Percentiles rank a stretch among this genome's conserved stretches.
Conservation (phyloP, 2,113 vertebrate genomes). For the Podarcis muralis region DNA sequence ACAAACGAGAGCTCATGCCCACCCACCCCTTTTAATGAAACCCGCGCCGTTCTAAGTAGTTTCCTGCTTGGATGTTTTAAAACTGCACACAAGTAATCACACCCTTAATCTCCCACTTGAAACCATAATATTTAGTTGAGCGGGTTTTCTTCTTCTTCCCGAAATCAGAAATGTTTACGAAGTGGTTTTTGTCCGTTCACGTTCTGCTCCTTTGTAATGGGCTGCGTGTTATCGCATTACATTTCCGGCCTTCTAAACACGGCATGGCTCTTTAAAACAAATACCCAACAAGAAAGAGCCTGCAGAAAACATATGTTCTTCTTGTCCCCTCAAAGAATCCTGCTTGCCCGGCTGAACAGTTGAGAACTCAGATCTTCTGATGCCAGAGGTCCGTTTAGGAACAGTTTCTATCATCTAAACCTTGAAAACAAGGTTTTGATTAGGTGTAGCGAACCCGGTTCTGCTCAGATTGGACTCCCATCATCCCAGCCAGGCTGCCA, state of each 20-base stretch:
- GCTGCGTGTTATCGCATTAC: constrained; percentile 39
- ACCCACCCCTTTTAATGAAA: not conserved
- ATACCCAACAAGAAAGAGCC: constrained; percentile 52
- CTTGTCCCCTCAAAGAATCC: constrained; percentile 29
- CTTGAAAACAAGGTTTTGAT: not conserved
- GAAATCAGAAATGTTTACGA: constrained; percentile 52
- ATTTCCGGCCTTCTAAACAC: constrained; percentile 47
- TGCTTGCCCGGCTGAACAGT: constrained; percentile 40
- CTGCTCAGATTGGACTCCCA: not conserved
- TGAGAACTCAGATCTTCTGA: not conserved
- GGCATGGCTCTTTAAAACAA: constrained; percentile 53
- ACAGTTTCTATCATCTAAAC: not conserved
- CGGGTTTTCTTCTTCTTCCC: not conserved
- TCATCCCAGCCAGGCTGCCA: not conserved
- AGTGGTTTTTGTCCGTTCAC: not conserved
- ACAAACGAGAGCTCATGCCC: not conserved
- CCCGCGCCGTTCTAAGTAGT: not conserved
- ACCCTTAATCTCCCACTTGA: constrained; percentile 40
- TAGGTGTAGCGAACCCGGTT: too few species aligned
- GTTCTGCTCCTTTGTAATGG: constrained; percentile 47
- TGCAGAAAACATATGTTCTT: constrained; percentile 53
- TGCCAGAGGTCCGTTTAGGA: constrained; percentile 7
- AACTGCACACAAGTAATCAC: constrained; percentile 29
- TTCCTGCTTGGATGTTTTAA: not conserved
- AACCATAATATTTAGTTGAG: constrained; percentile 47